phyloP scores from a whole-genome alignment of 2,113 vertebrate species.

The Lepus americanus region DNA sequence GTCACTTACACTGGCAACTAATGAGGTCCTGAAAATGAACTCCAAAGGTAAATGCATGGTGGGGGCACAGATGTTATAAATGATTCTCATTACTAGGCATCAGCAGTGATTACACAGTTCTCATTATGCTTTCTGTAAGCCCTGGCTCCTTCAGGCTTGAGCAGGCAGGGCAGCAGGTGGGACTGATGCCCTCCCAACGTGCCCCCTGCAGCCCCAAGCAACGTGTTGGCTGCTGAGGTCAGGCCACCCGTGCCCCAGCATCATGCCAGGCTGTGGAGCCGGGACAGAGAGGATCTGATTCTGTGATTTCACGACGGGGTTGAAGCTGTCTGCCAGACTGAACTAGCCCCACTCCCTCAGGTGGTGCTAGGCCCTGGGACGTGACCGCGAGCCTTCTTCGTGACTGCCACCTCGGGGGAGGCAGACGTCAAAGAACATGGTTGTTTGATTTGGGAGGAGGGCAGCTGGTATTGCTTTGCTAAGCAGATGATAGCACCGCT shows the following conservation, averaged over 20 bases:
- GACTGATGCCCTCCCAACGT: neutral
- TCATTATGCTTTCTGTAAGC: neutral
- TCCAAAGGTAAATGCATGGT: neutral
- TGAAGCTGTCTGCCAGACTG: neutral
- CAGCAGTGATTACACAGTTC: neutral
- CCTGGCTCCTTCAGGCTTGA: neutral
- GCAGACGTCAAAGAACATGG: neutral
- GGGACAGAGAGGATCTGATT: neutral
- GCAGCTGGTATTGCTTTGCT: neutral
- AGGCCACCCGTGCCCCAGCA: neutral
- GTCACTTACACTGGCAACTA: neutral
- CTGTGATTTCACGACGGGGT: neutral
- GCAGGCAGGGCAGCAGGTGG: neutral
- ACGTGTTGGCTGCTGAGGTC: neutral
- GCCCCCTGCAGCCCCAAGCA: neutral
- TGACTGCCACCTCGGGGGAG: neutral
- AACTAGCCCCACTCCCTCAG: neutral
- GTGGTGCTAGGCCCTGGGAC: neutral
- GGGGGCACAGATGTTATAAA: conserved; percentile 6
- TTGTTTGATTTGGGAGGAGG: neutral
- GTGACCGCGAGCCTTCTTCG: neutral
- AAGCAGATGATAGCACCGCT: neutral
- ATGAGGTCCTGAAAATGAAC: conserved; percentile 36
- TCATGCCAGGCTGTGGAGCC: neutral
- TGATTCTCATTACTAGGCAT: conserved; percentile 21